These are phyloP conservation scores for Thalassaphorura encarpata DNA, from an alignment of 1,140 invertebrate species.

Conservation along the genomic window DNA sequence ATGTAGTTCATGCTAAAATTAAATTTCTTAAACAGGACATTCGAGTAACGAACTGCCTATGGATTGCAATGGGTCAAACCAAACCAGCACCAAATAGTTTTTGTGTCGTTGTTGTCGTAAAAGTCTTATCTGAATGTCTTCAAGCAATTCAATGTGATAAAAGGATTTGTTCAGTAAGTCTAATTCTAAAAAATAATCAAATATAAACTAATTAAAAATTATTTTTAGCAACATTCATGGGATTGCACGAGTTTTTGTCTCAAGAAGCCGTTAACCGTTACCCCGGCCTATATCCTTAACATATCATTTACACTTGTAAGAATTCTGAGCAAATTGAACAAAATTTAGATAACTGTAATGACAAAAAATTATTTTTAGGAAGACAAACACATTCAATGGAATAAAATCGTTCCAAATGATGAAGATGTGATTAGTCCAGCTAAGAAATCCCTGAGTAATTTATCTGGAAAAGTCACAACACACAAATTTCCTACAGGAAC, in stretches of 20 bases:
- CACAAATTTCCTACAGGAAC: neutral
- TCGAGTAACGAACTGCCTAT: conserved; percentile 26
- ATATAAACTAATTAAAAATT: too few relatives aligned
- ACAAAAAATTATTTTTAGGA: too few relatives aligned
- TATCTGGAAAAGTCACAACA: conserved; percentile 1
- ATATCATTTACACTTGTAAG: conserved; percentile 17
- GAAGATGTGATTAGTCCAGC: conserved; percentile 10
- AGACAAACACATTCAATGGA: too few relatives aligned
- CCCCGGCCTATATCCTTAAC: conserved; percentile 25
- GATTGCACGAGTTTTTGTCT: conserved; percentile 17
- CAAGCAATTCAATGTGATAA: neutral
- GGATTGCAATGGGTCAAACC: conserved; percentile 6
- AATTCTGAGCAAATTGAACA: too few relatives aligned
- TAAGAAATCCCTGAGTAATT: neutral
- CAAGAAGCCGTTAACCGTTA: conserved; percentile 5
- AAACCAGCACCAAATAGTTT: neutral
- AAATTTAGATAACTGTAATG: too few relatives aligned
- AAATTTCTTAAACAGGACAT: conserved; percentile 17
- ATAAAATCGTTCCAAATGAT: too few relatives aligned
- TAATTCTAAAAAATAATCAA: neutral
- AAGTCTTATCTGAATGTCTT: conserved; percentile 19
- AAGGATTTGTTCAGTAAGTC: neutral
- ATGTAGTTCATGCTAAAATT: too few relatives aligned
- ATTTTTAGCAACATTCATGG: conserved; percentile 8
- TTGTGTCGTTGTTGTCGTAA: conserved; percentile 20